Conservation (phyloP, 2,888 invertebrate genomes). For the Elaeidobius kamerunicus region DNA sequence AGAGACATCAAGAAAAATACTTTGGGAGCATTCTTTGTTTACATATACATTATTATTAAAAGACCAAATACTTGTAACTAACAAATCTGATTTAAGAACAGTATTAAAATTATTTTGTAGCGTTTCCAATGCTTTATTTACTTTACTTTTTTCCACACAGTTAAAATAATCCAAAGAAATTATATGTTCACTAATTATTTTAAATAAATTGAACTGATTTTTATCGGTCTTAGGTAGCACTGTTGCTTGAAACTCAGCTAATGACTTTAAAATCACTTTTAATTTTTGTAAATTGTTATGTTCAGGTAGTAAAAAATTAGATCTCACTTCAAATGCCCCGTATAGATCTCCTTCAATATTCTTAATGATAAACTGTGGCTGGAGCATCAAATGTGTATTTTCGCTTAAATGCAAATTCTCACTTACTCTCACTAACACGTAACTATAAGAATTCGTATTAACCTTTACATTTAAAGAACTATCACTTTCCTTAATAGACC, state of each 20-base stretch:
- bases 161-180: neutral
- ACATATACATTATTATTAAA: neutral
- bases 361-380: conserved; percentile 3
- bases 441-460: neutral
- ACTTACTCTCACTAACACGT: conserved; percentile 5
- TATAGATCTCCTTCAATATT: neutral
- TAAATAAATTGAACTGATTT: neutral
- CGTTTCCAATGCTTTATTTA: neutral
- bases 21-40: neutral
- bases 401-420: neutral
- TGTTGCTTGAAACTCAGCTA: neutral
- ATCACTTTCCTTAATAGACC: neutral
- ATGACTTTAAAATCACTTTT: neutral
- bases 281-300: neutral
- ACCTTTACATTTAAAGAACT: neutral
- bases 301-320: neutral
- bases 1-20: neutral
- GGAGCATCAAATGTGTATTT: neutral
- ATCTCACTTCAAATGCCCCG: conserved; percentile 4
- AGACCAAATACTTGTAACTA: neutral
- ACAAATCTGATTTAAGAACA: neutral
- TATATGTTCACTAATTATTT: neutral
- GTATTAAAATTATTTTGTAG: neutral
- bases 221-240: neutral
- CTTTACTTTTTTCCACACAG: neutral